Evolutionary conservation across 2,113 vertebrate species (phyloP).

Genomic region (Hypomesus transpacificus): DNA sequence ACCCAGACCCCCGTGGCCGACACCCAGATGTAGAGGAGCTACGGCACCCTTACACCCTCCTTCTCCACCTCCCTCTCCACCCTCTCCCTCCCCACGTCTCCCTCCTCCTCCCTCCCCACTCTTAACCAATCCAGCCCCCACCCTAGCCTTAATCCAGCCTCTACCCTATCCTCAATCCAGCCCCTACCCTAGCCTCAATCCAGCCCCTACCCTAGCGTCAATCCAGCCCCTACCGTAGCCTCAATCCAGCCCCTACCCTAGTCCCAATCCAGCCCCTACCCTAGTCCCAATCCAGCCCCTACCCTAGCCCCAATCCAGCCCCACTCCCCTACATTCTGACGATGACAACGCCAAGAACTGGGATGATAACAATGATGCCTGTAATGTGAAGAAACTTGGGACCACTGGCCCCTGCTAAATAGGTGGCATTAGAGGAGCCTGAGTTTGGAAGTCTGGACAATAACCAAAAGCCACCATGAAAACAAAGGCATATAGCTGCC

Average conservation of each 20-base stretch:
- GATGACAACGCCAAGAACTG: conserved; percentile 20
- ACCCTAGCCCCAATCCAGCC: background rate
- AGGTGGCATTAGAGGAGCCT: conserved; percentile 18
- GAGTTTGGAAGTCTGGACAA: conserved; percentile 34
- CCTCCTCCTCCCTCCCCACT: background rate
- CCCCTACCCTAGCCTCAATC: too few relatives aligned
- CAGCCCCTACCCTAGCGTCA: background rate
- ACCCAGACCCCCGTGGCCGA: conserved; percentile 75
- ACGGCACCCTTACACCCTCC: background rate
- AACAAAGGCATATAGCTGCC: too few relatives aligned
- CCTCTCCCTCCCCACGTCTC: too few relatives aligned
- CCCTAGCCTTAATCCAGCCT: background rate
- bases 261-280: background rate
- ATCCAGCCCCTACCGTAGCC: too few relatives aligned
- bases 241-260: background rate
- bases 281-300: background rate
- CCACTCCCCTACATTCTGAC: background rate
- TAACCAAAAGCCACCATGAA: conserved; percentile 14
- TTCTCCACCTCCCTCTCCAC: background rate
- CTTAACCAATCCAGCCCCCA: background rate
- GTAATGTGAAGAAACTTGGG: conserved; percentile 61
- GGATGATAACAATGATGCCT: conserved; percentile 45
- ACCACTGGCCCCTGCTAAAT: conserved; percentile 35
- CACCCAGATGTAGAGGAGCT: conserved; percentile 76
- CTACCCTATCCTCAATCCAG: background rate